These are phyloP conservation scores for Microtus pennsylvanicus DNA, from an alignment of 2,113 vertebrate species.

Conservation along the genomic window DNA sequence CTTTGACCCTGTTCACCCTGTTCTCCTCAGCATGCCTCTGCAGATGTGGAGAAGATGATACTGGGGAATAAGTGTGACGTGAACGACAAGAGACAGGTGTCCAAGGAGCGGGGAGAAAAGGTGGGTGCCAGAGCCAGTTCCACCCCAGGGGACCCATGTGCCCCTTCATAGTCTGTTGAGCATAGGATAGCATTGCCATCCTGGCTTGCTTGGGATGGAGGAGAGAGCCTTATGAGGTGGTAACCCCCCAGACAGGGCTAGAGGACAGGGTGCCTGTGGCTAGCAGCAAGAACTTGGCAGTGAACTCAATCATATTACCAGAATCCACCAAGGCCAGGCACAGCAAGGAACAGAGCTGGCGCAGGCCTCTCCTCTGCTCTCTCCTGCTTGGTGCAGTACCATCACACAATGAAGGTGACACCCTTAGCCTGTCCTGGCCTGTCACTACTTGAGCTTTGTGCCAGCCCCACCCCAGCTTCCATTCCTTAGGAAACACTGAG, in stretches of 20 bases:
- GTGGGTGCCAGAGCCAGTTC: slow-evolving; percentile 82
- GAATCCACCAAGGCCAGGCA: background rate
- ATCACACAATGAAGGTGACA: background rate
- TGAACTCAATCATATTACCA: background rate
- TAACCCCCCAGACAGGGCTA: rapidly evolving
- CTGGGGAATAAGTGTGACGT: slow-evolving; percentile 99
- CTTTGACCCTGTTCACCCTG: background rate
- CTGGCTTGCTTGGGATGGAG: background rate
- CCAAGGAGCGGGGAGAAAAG: slow-evolving; percentile 96
- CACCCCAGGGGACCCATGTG: background rate
- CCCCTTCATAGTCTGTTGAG: background rate
- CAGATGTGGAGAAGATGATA: slow-evolving; percentile 99
- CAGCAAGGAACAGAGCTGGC: background rate
- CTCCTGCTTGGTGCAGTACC: background rate
- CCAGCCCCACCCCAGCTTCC: background rate
- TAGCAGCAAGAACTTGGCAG: background rate
- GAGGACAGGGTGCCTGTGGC: background rate
- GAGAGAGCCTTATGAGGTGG: rapidly evolving
- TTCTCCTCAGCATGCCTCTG: slow-evolving; percentile 93
- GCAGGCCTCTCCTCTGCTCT: too few species aligned
- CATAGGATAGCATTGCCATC: background rate
- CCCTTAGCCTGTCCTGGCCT: background rate
- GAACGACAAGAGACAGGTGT: slow-evolving; percentile 97
- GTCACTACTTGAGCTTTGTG: background rate
- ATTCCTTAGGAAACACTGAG: background rate